Conservation (phyloP, 2,797 vertebrate species). For the Poeciliopsis infans region DNA sequence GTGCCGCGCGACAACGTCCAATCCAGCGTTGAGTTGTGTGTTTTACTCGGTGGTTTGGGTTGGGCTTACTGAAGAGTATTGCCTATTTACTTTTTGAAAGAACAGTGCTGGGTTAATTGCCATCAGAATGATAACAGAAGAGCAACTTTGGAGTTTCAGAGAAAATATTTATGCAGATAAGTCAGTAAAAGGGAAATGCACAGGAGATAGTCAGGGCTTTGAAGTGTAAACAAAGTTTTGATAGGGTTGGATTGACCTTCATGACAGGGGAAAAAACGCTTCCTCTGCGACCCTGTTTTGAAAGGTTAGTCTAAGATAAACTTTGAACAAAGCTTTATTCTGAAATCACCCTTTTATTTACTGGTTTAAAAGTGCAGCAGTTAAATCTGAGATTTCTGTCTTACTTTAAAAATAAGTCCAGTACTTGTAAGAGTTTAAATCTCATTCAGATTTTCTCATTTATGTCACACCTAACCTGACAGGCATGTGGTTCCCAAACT, state of each 20-base stretch:
- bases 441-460: background rate
- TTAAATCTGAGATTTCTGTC: background rate
- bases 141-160: slow-evolving; percentile 1
- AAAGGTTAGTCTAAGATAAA: slow-evolving; percentile 59
- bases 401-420: background rate
- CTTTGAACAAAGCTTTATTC: slow-evolving; percentile 68
- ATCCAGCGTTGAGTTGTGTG: background rate
- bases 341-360: slow-evolving; percentile 32
- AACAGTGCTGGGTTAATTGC: background rate
- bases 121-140: slow-evolving; percentile 2
- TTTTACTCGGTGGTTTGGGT: background rate
- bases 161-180: slow-evolving; percentile 40
- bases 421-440: background rate
- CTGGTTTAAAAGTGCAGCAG: slow-evolving; percentile 62
- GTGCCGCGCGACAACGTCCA: background rate
- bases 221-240: slow-evolving; percentile 32
- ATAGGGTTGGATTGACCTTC: slow-evolving; percentile 51
- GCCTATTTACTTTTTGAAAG: background rate
- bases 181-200: slow-evolving; percentile 18
- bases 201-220: slow-evolving; percentile 11
- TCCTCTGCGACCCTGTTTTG: slow-evolving; percentile 32
- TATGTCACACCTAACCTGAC: background rate
- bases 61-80: background rate
- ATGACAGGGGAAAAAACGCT: slow-evolving; percentile 16
- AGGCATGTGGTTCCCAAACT: no score